phyloP scores from a whole-genome alignment of 1,140 invertebrate species.

The Brachionus paranguensis region DNA sequence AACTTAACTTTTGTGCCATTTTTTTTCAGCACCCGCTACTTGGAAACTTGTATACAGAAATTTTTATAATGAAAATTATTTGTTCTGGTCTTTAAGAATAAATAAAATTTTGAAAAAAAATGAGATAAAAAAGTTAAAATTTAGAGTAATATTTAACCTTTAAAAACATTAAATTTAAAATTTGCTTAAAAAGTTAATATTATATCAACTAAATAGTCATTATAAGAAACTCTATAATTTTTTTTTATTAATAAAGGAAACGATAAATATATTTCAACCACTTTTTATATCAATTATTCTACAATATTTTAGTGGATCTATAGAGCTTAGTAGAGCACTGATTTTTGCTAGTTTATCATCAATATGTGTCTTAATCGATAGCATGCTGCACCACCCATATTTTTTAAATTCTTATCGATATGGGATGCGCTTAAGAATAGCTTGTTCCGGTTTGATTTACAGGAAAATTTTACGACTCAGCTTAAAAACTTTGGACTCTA shows the following conservation, averaged over 20 bases:
- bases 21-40: too few relatives aligned
- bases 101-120: too few relatives aligned
- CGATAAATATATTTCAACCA: conserved; percentile 52
- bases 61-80: too few relatives aligned
- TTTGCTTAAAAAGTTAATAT: too few relatives aligned
- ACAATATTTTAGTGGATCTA: conserved; percentile 47
- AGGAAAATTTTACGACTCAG: conserved; percentile 61
- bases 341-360: conserved; percentile 60
- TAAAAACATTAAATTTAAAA: too few relatives aligned
- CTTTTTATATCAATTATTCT: conserved; percentile 51
- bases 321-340: conserved; percentile 45
- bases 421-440: conserved; percentile 72
- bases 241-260: conserved; percentile 46
- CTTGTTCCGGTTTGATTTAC: conserved; percentile 72
- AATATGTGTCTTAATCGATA: conserved; percentile 64
- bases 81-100: too few relatives aligned
- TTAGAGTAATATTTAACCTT: too few relatives aligned
- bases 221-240: too few relatives aligned
- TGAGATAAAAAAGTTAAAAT: too few relatives aligned
- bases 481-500: background rate
- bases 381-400: conserved; percentile 69
- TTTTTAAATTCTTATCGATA: conserved; percentile 65
- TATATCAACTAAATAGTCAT: too few relatives aligned
- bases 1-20: too few relatives aligned
- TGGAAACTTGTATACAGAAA: too few relatives aligned